phyloP scores from a whole-genome alignment of 2,797 vertebrate species.

The Poliocrania exsul region DNA sequence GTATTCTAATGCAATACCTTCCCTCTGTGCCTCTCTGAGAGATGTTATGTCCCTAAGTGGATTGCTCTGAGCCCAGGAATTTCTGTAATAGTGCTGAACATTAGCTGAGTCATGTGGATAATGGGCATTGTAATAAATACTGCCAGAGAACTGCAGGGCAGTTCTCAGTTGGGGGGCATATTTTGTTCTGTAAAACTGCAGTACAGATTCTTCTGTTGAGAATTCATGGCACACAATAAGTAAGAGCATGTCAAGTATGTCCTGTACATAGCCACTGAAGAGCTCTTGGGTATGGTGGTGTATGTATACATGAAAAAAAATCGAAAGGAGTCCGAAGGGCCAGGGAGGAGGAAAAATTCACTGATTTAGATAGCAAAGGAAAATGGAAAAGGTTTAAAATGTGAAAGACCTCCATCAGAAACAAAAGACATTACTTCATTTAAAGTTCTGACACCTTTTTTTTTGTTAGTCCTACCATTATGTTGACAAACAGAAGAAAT shows the following conservation, averaged over 20 bases:
- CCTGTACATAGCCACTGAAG: background rate
- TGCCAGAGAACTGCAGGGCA: background rate
- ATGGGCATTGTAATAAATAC: background rate
- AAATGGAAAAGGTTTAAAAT: background rate
- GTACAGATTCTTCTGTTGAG: background rate
- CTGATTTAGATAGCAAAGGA: background rate
- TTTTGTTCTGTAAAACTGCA: background rate
- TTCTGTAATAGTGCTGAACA: background rate
- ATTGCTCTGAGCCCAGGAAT: background rate
- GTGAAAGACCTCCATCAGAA: background rate
- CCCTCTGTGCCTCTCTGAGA: fast-evolving
- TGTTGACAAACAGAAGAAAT: background rate
- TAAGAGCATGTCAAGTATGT: background rate
- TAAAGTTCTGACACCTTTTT: background rate
- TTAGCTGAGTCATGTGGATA: background rate
- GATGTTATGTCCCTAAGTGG: background rate
- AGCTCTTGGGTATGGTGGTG: background rate
- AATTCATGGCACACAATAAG: background rate
- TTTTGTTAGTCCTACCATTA: background rate
- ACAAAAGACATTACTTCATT: background rate
- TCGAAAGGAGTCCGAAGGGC: background rate
- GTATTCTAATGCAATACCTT: background rate
- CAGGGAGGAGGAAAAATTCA: background rate
- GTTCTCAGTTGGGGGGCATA: background rate
- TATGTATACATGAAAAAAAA: background rate